Base-by-base conservation (phyloP, 2,888 invertebrate species). In the Lysandra bellargus region DNA sequence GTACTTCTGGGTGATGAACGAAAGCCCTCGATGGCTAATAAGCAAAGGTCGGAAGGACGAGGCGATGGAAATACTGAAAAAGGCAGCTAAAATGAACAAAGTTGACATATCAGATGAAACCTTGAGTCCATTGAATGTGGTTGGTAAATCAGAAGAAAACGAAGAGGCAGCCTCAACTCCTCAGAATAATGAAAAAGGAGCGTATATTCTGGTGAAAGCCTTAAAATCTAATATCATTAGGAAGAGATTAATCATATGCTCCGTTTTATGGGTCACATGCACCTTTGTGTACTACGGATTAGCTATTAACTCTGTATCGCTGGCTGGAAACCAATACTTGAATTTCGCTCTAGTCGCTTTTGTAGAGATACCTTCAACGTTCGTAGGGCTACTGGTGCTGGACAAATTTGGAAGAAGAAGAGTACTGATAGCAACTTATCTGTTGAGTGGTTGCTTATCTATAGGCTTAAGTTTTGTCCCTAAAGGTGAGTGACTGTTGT, bases 261-360 rank as follows among this genome's bases (percentile, higher is more conserved):
- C 96, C 9, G 96, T 97, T 84, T 95, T 97, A 85, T 97, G 97
- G 97, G 96, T 97, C 6, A 96, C 97, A 0, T 97, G 97, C 86
- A 96, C 97, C 0, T 96, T 98, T 84, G 96, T 97, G 4, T 98
- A 97, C 87, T 98, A 97, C 83, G 98, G 98, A 0, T 89, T 98
- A 17, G 97, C 97, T 0, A 95, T 98, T 79, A 97, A 97, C 87
- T 96, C 98, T 0, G 97, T 97, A 2, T 95, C 96, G 0, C 89
- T 98, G 78, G 96, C 96, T 69, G 97, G 97, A 0, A 96, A 97
- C 87, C 96, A 96, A 85, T 97, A 97, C 86, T 86, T 97, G 14
- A 98, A 97, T 88, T 98, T 98, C 84, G 96, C 97, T 84, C 91
- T 86, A 88, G 95, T 89, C 87, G 96, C 86, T 84, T 95, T 89